Base-by-base conservation (phyloP, 2,888 invertebrate genomes). In the Tinea trinotella region DNA sequence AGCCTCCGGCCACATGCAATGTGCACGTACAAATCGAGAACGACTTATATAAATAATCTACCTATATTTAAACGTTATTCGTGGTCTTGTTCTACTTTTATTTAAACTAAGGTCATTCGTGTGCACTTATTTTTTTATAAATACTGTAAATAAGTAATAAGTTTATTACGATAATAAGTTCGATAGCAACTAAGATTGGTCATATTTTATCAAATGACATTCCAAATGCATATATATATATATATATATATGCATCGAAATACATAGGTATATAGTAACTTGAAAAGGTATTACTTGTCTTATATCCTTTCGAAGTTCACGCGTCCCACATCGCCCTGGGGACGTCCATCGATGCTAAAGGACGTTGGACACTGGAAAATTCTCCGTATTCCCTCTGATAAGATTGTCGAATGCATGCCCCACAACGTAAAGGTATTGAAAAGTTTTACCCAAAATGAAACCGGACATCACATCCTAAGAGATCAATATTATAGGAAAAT, bases 321-420 rank as follows among this genome's bases (percentile, higher is more conserved):
- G 17, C 59, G 62, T 56, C 54, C 34, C 54, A 12, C 36, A 67
- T 18, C 67, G 73, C 63, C 79, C 62, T 60, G 82, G 83, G 30
- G 81, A 79, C 82, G 80, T 82, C 30, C 74, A 76, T 61, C 61
- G 70, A 82, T 82, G 83, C 81, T 78, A 80, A 76, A 78, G 74
- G 73, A 68, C 70, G 63, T 73, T 70, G 84, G 81, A 77, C 81
- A 81, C 67, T 79, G 75, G 82, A 79, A 84, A 83, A 84, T 83
- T 77, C 78, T 74, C 65, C 74, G 73, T 67, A 66, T 62, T 71
- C 69, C 65, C 68, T n/a, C 71, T 79, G 84, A 84, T 84, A 83
- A 84, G 82, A 85, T 85, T 84, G 84, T 84, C 83, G 81, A 81
- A 76, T 81, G 80, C 82, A 82, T 81, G 77, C 83, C 84, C 83